A percentile compares a stretch with the other conserved stretches of the same genome.
Evolutionary conservation across 2,888 invertebrate species (phyloP).

Genomic region (Apotomis betuletana): DNA sequence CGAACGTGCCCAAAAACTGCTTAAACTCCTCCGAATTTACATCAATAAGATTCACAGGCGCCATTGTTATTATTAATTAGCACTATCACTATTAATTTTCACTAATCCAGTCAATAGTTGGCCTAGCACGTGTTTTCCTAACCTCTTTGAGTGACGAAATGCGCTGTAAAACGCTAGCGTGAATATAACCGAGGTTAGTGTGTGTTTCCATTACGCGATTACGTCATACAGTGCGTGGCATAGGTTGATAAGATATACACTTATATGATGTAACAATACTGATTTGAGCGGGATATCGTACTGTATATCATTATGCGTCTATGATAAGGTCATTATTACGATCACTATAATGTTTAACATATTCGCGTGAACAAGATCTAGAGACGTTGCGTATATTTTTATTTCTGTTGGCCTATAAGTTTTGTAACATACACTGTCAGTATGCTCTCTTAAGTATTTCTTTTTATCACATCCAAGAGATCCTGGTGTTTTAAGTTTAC

Average conservation of each 20-base stretch:
- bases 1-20: constrained; percentile 85
- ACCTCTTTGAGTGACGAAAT: constrained; percentile 60
- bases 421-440: too few species aligned
- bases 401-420: too few species aligned
- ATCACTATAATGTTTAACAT: too few species aligned
- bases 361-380: too few species aligned
- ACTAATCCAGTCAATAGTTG: background rate
- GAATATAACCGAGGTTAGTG: constrained; percentile 53
- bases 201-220: constrained; percentile 52
- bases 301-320: background rate
- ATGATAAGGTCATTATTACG: too few species aligned
- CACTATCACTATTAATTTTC: background rate
- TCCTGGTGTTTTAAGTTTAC: too few species aligned
- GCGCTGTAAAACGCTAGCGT: constrained; percentile 60
- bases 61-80: constrained; percentile 49
- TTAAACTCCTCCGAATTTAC: constrained; percentile 73
- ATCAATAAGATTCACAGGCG: constrained; percentile 70
- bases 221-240: background rate
- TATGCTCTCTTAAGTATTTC: too few species aligned
- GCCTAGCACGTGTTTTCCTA: constrained; percentile 62
- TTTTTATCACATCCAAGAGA: too few species aligned
- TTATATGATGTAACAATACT: background rate
- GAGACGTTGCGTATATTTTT: too few species aligned
- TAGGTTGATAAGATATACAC: background rate
- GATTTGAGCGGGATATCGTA: background rate